Evolutionary conservation across 2,797 vertebrate genomes (phyloP).

Genomic region (Clarias laeviceps): DNA sequence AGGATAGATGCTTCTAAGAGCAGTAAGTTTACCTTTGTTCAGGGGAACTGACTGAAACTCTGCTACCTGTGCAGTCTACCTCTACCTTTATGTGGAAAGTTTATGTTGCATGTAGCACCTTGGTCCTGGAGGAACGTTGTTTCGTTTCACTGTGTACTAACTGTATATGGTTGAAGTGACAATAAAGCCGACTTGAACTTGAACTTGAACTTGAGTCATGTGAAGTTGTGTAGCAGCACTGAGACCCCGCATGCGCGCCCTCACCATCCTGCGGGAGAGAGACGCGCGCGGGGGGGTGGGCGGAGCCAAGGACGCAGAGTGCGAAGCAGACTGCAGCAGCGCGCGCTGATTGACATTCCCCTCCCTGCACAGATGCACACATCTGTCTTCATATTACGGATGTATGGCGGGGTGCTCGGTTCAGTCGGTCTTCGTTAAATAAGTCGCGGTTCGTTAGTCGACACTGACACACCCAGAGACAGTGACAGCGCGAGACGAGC

Average conservation of each 20-base stretch:
- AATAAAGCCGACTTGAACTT: no score
- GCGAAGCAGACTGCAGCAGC: conserved; percentile 10
- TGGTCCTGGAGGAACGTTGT: no score
- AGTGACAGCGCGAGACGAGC: conserved; percentile 67
- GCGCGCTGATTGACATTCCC: background rate
- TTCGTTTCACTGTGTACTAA: no score
- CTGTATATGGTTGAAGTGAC: no score
- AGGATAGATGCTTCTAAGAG: background rate
- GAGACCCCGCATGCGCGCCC: conserved; percentile 4
- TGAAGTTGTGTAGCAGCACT: background rate
- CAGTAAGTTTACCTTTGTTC: no score
- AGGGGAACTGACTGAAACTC: background rate
- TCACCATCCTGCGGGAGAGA: background rate
- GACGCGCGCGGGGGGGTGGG: background rate
- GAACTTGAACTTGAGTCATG: no score
- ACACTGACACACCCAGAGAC: conserved; percentile 44
- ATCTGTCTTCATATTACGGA: background rate
- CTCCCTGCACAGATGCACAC: background rate
- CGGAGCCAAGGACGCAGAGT: conserved; percentile 7
- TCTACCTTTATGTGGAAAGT: no score
- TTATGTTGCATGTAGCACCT: no score
- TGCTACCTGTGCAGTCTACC: background rate
- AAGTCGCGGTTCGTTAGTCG: conserved; percentile 22
- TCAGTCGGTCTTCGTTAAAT: background rate
- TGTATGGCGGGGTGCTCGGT: no score